Evolutionary conservation across 1,140 invertebrate species (phyloP).

Genomic region (Trichogramma pretiosum): DNA sequence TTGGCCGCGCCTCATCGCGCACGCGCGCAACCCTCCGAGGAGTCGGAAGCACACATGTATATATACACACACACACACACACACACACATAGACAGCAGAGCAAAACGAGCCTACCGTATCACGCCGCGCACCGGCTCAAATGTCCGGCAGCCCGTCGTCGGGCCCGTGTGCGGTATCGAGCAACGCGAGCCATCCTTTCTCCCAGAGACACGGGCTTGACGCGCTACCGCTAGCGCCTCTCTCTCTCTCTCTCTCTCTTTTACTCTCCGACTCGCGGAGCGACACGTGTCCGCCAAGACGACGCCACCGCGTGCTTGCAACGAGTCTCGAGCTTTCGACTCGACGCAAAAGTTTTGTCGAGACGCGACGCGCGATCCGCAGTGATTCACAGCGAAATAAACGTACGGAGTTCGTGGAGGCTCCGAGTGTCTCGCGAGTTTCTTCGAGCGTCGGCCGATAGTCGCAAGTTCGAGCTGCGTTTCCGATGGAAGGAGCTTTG

Average conservation of each 20-base stretch:
- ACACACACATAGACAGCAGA: conserved; percentile 17
- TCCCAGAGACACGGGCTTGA: conserved; percentile 19
- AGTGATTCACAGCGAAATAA: no score
- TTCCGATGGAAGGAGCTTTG: no score
- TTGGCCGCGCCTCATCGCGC: conserved; percentile 37
- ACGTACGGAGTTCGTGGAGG: no score
- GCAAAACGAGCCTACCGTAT: neutral
- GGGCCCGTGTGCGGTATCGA: conserved; percentile 3
- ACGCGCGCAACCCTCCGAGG: neutral
- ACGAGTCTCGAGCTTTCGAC: no score
- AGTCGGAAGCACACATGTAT: neutral
- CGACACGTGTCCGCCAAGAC: neutral
- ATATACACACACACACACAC: conserved; percentile 4
- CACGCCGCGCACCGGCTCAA: conserved; percentile 17
- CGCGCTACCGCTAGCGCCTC: conserved; percentile 7
- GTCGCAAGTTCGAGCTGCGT: no score
- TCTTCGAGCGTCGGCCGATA: no score
- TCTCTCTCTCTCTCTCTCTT: conserved; percentile 3
- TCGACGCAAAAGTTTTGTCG: no score
- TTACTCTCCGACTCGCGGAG: no score
- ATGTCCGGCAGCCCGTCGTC: conserved; percentile 16
- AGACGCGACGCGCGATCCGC: no score
- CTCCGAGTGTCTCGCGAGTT: no score
- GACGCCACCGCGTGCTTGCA: neutral
- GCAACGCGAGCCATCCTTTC: conserved; percentile 14